A percentile compares a stretch with the other conserved stretches of the same genome.
phyloP scores from a whole-genome alignment of 2,888 invertebrate species.

The Cyaniris semiargus region DNA sequence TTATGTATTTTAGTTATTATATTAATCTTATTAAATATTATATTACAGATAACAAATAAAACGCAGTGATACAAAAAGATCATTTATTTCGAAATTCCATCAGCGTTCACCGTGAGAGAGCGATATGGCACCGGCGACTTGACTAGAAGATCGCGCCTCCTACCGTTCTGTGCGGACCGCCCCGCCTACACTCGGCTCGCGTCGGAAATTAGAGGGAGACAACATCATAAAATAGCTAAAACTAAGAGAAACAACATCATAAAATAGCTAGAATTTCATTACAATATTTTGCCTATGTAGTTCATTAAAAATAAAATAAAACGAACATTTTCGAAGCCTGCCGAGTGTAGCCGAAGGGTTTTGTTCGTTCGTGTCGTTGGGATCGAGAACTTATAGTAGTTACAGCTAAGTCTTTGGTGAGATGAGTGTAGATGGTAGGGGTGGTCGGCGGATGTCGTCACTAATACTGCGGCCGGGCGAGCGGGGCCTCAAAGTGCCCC shows the following conservation, averaged over 20 bases:
- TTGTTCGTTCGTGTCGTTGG: slow-evolving; percentile 30
- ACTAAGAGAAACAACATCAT: neutral
- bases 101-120: slow-evolving; percentile 49
- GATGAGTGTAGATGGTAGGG: slow-evolving; percentile 62
- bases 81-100: slow-evolving; percentile 37
- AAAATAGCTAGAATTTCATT: neutral
- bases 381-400: slow-evolving; percentile 22
- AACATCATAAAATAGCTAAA: neutral
- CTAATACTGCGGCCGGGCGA: slow-evolving; percentile 23
- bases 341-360: slow-evolving; percentile 13
- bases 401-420: slow-evolving; percentile 70
- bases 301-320: neutral
- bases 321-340: neutral
- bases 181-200: slow-evolving; percentile 7
- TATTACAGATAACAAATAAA: slow-evolving; percentile 33
- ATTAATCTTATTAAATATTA: too few relatives aligned
- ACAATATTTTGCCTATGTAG: neutral
- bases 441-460: slow-evolving; percentile 40
- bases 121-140: slow-evolving; percentile 70
- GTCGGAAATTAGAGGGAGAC: neutral
- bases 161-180: slow-evolving; percentile 20
- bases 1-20: too few relatives aligned
- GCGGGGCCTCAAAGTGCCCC: neutral
- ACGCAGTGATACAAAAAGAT: slow-evolving; percentile 38
- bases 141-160: slow-evolving; percentile 59